These are phyloP conservation scores for Schizaphis graminum DNA, from an alignment of 2,888 invertebrate genomes.

Conservation along the genomic window DNA sequence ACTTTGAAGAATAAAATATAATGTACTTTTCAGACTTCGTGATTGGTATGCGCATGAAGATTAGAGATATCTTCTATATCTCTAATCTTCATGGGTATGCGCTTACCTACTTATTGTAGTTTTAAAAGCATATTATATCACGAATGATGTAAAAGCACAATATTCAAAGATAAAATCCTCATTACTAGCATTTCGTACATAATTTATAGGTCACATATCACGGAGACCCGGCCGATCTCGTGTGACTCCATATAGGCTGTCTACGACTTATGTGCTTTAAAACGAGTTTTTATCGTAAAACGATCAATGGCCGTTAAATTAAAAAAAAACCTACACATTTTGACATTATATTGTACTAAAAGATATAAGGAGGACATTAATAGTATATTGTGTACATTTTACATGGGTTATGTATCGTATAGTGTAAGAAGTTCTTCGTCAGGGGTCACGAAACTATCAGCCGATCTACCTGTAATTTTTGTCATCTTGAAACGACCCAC, in stretches of 20 bases:
- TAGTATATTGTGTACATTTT: background rate
- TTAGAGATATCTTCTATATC: too few species aligned
- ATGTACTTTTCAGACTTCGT: background rate
- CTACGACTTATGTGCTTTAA: background rate
- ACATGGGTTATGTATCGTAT: background rate
- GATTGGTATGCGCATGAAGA: background rate
- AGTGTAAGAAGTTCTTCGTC: background rate
- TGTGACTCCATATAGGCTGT: background rate
- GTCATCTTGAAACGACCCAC: background rate
- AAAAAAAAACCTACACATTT: background rate
- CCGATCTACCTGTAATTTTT: background rate
- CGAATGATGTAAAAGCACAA: background rate
- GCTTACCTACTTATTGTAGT: background rate
- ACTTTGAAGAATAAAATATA: background rate
- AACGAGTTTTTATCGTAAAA: conserved; percentile 4
- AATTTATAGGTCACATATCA: background rate
- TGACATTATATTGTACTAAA: background rate
- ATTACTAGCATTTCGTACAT: background rate
- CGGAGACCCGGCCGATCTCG: background rate
- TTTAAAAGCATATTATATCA: background rate
- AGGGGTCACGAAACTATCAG: background rate
- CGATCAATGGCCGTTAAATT: background rate
- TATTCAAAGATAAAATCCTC: background rate
- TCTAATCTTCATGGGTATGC: too few species aligned
- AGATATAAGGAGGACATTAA: background rate